phyloP scores from a whole-genome alignment of 2,888 invertebrate species.

The Drosophila affinis region DNA sequence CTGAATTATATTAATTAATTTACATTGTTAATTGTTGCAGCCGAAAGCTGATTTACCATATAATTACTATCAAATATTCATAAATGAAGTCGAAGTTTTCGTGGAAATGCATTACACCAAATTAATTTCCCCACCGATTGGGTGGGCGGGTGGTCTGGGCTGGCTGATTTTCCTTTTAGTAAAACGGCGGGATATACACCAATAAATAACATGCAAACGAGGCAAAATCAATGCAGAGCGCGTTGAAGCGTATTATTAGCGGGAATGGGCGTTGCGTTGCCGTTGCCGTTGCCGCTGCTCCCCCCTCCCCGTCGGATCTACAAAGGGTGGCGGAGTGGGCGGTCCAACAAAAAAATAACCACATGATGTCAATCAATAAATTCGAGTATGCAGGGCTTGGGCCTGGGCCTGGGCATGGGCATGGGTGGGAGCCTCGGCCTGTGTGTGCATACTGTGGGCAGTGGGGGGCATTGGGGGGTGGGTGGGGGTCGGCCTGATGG shows the following conservation, averaged over 20 bases:
- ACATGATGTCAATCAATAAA: constrained; percentile 59
- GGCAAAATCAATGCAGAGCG: constrained; percentile 71
- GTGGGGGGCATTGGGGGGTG: neutral
- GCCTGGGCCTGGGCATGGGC: neutral
- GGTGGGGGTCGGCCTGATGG: neutral
- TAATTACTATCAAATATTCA: constrained; percentile 60
- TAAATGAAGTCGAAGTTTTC: constrained; percentile 36
- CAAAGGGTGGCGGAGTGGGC: constrained; percentile 36
- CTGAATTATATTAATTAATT: constrained; percentile 44
- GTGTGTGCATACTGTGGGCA: constrained; percentile 4
- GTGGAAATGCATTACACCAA: constrained; percentile 61
- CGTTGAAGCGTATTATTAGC: constrained; percentile 70
- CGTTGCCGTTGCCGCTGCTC: too few relatives aligned
- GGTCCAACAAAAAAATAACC: constrained; percentile 50
- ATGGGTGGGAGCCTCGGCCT: constrained; percentile 8
- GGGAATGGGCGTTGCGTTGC: constrained; percentile 24
- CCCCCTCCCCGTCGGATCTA: neutral
- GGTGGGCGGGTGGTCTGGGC: neutral
- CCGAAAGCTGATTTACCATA: constrained; percentile 55
- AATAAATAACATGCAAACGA: constrained; percentile 68
- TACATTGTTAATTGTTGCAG: constrained; percentile 54
- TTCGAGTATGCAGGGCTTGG: constrained; percentile 4
- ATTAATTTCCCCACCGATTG: constrained; percentile 53
- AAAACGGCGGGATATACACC: constrained; percentile 56
- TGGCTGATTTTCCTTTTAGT: constrained; percentile 13